phyloP scores from a whole-genome alignment of 2,113 vertebrate genomes.

The Oxygymnocypris stewartii region DNA sequence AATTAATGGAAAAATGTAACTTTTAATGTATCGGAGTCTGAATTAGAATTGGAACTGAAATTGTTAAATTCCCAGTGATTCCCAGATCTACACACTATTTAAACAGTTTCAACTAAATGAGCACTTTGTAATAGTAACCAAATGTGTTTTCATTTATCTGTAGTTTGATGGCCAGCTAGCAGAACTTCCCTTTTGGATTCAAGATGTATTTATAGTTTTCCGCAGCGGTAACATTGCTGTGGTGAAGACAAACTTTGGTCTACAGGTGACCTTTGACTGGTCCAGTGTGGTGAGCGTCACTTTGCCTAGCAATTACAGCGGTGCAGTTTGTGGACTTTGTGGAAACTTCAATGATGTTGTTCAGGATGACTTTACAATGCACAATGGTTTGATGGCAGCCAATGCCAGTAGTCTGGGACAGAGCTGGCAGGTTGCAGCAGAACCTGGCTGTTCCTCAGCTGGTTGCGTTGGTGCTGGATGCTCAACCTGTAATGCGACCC shows the following conservation, averaged over 20 bases:
- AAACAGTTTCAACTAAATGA: not conserved
- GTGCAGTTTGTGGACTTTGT: slow-evolving; percentile 67
- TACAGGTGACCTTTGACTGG: slow-evolving; percentile 71
- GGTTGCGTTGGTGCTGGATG: slow-evolving; percentile 55
- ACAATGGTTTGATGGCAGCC: slow-evolving; percentile 40
- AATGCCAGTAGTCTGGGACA: slow-evolving; percentile 57
- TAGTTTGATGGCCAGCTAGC: slow-evolving; percentile 64
- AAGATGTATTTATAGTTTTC: slow-evolving; percentile 57
- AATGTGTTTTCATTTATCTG: slow-evolving; percentile 43
- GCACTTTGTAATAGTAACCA: slow-evolving; percentile 3
- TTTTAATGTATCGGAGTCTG: no score
- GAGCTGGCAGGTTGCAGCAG: slow-evolving; percentile 60
- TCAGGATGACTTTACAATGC: slow-evolving; percentile 64
- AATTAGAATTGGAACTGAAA: not conserved
- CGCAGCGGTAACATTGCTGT: slow-evolving; percentile 59
- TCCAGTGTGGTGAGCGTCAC: slow-evolving; percentile 52
- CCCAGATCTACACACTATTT: not conserved
- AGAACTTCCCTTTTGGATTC: slow-evolving; percentile 63
- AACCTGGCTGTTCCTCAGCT: slow-evolving; percentile 61
- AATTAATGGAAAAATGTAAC: not conserved
- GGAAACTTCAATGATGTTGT: slow-evolving; percentile 66
- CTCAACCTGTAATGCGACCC: slow-evolving; percentile 56
- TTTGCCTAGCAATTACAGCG: slow-evolving; percentile 62
- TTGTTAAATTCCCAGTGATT: not conserved
- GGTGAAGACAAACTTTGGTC: slow-evolving; percentile 65